Evolutionary conservation across 2,797 vertebrate genomes (phyloP).

Genomic region (Lacerta agilis): DNA sequence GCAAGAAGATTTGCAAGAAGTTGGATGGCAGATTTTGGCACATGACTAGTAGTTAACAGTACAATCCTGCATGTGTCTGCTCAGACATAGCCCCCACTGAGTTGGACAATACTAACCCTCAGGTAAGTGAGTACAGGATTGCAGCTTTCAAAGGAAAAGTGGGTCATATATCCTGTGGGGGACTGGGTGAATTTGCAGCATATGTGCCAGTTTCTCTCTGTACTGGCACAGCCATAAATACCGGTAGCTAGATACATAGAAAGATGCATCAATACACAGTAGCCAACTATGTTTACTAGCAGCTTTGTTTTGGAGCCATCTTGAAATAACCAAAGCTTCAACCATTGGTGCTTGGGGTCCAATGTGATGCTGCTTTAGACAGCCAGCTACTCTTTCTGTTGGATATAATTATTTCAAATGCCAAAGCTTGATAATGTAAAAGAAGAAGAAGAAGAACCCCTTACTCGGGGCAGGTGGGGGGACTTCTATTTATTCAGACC

Average conservation of each 20-base stretch:
- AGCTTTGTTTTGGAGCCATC: background rate
- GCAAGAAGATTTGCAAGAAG: too few species aligned
- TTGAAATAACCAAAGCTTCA: background rate
- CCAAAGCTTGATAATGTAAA: conserved; percentile 43
- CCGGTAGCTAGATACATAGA: background rate
- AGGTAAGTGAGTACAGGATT: too few species aligned
- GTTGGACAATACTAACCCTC: too few species aligned
- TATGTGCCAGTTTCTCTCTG: background rate
- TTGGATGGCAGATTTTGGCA: too few species aligned
- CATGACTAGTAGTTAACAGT: too few species aligned
- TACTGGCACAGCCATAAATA: background rate
- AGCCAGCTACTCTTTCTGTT: background rate
- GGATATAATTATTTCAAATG: background rate
- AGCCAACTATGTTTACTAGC: background rate
- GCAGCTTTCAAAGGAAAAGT: too few species aligned
- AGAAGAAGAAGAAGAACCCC: conserved; percentile 21
- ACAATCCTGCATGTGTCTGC: too few species aligned
- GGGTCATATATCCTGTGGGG: background rate
- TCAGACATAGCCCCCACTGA: too few species aligned
- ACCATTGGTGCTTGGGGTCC: background rate
- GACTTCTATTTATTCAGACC: conserved; percentile 52
- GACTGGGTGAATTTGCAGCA: background rate
- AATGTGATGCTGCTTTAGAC: background rate
- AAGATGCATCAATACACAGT: background rate
- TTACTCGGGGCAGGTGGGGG: conserved; percentile 38